Conservation (phyloP, 2,888 invertebrate species). For the Stratiomys singularior region DNA sequence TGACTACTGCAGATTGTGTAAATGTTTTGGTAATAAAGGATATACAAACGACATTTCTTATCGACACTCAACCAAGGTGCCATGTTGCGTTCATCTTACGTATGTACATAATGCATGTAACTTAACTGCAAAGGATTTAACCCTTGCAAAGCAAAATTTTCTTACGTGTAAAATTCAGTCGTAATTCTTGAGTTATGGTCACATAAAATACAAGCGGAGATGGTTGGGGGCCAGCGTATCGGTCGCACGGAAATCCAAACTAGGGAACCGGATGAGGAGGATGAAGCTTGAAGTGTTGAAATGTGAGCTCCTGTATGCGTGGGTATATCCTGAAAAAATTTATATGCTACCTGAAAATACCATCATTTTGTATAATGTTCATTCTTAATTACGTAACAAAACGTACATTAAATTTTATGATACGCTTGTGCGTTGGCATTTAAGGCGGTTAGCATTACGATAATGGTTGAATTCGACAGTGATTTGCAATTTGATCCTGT, state of each 20-base stretch:
- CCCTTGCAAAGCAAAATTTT: not conserved
- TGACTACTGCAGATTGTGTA: not conserved
- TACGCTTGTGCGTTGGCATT: too few relatives aligned
- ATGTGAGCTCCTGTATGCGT: too few relatives aligned
- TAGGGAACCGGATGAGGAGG: too few relatives aligned
- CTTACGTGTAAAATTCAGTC: constrained; percentile 10
- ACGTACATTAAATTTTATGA: too few relatives aligned
- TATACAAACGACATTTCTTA: not conserved
- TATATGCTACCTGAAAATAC: too few relatives aligned
- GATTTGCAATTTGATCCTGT: too few relatives aligned
- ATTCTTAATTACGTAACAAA: too few relatives aligned
- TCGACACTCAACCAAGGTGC: not conserved
- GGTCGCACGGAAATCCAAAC: not conserved
- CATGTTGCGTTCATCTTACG: not conserved
- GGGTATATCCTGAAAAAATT: too few relatives aligned
- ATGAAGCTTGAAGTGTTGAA: too few relatives aligned
- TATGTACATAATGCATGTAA: not conserved
- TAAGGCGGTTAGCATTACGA: too few relatives aligned
- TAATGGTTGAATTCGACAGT: too few relatives aligned
- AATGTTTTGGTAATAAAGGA: constrained; percentile 2
- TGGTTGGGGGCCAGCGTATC: not conserved
- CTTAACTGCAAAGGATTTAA: not conserved
- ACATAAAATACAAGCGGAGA: not conserved
- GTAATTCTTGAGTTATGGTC: not conserved
- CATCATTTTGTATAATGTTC: too few relatives aligned